A percentile compares a stretch with the other conserved stretches of the same genome.
These are phyloP conservation scores for Lonchura striata DNA, from an alignment of 2,113 vertebrate genomes.

Conservation along the genomic window DNA sequence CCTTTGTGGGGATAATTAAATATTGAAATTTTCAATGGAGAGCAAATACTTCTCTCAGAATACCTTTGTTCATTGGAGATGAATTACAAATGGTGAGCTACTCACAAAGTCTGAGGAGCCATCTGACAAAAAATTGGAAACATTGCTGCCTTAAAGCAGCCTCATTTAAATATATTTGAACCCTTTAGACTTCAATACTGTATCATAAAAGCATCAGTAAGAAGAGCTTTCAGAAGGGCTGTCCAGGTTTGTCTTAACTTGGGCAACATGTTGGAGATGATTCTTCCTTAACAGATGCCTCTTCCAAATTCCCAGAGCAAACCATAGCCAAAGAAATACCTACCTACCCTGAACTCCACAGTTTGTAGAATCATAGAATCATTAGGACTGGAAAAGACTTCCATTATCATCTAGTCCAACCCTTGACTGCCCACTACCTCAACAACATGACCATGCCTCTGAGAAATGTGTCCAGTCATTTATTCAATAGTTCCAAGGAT, in stretches of 20 bases:
- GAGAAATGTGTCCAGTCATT: not conserved
- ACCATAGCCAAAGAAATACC: not conserved
- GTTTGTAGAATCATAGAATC: not conserved
- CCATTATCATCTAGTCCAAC: not conserved
- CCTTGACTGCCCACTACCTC: rapidly evolving
- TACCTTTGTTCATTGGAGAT: not conserved
- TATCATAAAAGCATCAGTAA: not conserved
- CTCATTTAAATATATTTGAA: not conserved
- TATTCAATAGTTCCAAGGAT: not conserved
- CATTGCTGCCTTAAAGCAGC: not conserved
- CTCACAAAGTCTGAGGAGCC: not conserved
- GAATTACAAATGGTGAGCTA: not conserved
- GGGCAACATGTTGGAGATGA: not conserved
- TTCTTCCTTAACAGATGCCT: not conserved
- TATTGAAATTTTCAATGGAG: not conserved
- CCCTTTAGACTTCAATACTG: not conserved
- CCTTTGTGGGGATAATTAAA: not conserved
- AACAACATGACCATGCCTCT: not conserved
- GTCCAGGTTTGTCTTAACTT: not conserved
- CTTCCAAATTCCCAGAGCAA: not conserved
- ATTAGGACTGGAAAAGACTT: not conserved
- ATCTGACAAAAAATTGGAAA: not conserved
- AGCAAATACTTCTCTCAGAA: not conserved
- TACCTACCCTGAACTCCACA: not conserved
- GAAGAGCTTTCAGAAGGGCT: not conserved